Percentiles rank a stretch among this genome's conserved stretches.
phyloP scores from a whole-genome alignment of 2,888 invertebrate species.

The Leucoptera coffeella region DNA sequence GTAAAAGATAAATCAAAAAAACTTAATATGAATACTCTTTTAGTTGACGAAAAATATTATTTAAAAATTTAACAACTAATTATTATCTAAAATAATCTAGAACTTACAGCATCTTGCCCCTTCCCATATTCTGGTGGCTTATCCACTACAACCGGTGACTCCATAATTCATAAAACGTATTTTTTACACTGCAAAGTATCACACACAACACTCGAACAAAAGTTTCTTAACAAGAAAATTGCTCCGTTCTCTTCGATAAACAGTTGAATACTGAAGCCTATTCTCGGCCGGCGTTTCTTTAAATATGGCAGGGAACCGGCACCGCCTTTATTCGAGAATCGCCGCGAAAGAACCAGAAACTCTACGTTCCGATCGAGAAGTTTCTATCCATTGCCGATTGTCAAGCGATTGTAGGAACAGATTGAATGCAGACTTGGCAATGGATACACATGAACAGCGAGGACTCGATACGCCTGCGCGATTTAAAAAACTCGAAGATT shows the following conservation, averaged over 20 bases:
- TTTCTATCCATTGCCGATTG: not conserved
- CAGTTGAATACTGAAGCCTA: slow-evolving; percentile 27
- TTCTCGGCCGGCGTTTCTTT: slow-evolving; percentile 16
- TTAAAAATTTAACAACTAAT: slow-evolving; percentile 2
- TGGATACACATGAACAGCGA: not conserved
- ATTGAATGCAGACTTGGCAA: not conserved
- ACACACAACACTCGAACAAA: slow-evolving; percentile 2
- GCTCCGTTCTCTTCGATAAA: too few species aligned
- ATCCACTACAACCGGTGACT: slow-evolving; percentile 57
- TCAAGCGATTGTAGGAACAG: not conserved
- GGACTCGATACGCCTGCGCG: slow-evolving; percentile 1
- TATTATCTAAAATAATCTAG: slow-evolving; percentile 3
- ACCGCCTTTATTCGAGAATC: slow-evolving; percentile 15
- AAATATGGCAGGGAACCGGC: slow-evolving; percentile 23
- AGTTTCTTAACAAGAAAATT: too few species aligned
- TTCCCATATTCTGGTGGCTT: slow-evolving; percentile 52
- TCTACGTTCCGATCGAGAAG: not conserved
- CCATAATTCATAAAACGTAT: slow-evolving; percentile 41
- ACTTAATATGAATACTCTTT: too few species aligned
- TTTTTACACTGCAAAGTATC: too few species aligned
- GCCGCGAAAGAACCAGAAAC: slow-evolving; percentile 22
- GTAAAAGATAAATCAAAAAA: too few species aligned
- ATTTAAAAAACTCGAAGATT: slow-evolving; percentile 1
- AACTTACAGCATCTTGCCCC: slow-evolving; percentile 42
- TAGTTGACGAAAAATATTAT: slow-evolving; percentile 4